Evolutionary conservation across 2,113 vertebrate species (phyloP).

Genomic region (Grammomys dolichurus): DNA sequence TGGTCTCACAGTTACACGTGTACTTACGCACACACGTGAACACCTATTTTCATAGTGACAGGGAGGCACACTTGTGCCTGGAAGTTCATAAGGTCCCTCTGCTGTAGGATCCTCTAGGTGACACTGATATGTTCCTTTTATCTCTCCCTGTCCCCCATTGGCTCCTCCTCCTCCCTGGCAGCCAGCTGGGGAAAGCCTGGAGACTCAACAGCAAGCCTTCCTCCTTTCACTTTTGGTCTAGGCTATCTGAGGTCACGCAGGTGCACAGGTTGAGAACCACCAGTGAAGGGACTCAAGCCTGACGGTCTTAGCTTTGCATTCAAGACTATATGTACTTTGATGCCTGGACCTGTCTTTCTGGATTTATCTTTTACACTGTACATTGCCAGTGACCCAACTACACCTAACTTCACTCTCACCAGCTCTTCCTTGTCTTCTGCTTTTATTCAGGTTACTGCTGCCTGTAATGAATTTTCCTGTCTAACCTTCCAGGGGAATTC

Average conservation of each 20-base stretch:
- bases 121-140: conserved; percentile 13
- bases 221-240: neutral
- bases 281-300: neutral
- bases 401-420: neutral
- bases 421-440: neutral
- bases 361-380: neutral
- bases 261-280: conserved; percentile 7
- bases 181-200: neutral
- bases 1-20: neutral
- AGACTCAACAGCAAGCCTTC: neutral
- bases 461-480: neutral
- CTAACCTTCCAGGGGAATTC: neutral
- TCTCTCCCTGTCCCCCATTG: neutral
- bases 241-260: neutral
- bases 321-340: neutral
- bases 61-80: neutral
- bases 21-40: accelerated
- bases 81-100: neutral
- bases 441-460: neutral
- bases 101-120: conserved; percentile 1
- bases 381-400: neutral
- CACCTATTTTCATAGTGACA: neutral
- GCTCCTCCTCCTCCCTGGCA: neutral
- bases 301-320: neutral
- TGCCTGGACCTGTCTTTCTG: neutral